phyloP scores from a whole-genome alignment of 2,888 invertebrate species.

The Leptopilina myrica region DNA sequence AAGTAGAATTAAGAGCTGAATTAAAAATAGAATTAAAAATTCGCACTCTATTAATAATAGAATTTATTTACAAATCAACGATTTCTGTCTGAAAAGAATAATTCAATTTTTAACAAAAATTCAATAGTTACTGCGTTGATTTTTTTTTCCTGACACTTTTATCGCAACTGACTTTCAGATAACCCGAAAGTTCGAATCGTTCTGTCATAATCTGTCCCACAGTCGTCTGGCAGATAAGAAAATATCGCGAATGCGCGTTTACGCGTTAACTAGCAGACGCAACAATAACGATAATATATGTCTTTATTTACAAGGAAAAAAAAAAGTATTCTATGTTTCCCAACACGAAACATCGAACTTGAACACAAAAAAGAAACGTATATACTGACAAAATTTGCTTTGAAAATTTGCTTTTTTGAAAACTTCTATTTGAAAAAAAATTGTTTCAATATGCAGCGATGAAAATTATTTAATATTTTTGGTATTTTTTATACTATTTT shows the following conservation, averaged over 20 bases:
- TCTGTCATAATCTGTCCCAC: constrained; percentile 70
- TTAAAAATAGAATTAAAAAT: no score
- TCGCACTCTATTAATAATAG: no score
- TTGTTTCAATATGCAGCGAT: no score
- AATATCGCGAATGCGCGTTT: constrained; percentile 27
- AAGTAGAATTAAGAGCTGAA: no score
- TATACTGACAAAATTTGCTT: neutral
- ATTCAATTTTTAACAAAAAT: no score
- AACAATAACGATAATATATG: constrained; percentile 26
- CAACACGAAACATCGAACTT: neutral
- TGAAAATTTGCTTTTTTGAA: no score
- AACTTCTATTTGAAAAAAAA: no score
- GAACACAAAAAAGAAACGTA: no score
- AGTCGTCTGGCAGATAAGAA: constrained; percentile 51
- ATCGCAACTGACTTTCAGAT: constrained; percentile 56
- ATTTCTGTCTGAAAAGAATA: no score
- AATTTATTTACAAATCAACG: no score
- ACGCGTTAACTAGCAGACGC: constrained; percentile 34
- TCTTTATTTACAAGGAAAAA: constrained; percentile 13
- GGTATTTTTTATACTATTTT: no score
- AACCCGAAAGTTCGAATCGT: constrained; percentile 65
- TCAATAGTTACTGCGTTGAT: neutral
- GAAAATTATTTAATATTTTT: no score
- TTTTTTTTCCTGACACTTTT: constrained; percentile 8
- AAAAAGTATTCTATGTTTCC: neutral